These are phyloP conservation scores for Zygothrica quintamaculata DNA, from an alignment of 2,888 invertebrate genomes.

Conservation along the genomic window DNA sequence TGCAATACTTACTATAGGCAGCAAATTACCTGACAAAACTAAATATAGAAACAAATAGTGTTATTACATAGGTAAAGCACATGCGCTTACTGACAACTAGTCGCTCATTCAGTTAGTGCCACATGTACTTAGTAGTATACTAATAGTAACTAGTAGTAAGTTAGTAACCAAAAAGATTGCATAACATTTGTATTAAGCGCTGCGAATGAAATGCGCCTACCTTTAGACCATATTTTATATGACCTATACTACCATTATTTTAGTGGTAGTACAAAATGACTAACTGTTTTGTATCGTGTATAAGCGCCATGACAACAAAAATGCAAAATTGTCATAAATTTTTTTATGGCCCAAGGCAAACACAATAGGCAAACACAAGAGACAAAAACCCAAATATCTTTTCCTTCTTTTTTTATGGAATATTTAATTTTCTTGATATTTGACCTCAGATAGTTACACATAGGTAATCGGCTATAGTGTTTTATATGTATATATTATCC, in stretches of 20 bases:
- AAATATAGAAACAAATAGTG: conserved; percentile 46
- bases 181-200: conserved; percentile 51
- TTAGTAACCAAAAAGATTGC: conserved; percentile 31
- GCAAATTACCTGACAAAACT: conserved; percentile 39
- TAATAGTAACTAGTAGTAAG: conserved; percentile 13
- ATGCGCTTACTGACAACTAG: conserved; percentile 26
- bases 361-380: conserved; percentile 20
- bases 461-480: too few relatives aligned
- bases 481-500: background rate
- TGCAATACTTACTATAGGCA: conserved; percentile 35
- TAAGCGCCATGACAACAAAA: conserved; percentile 50
- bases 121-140: conserved; percentile 19
- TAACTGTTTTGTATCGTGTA: conserved; percentile 62
- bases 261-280: conserved; percentile 35
- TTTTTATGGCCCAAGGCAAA: conserved; percentile 36
- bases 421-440: conserved; percentile 18
- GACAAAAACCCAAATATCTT: too few relatives aligned
- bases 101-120: conserved; percentile 5
- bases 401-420: conserved; percentile 16
- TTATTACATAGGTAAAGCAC: conserved; percentile 35
- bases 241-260: background rate
- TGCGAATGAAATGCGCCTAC: background rate
- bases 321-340: conserved; percentile 48
- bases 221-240: conserved; percentile 9
- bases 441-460: conserved; percentile 14